These are phyloP conservation scores for Pluvialis apricaria DNA, from an alignment of 2,113 vertebrate species.

Conservation along the genomic window DNA sequence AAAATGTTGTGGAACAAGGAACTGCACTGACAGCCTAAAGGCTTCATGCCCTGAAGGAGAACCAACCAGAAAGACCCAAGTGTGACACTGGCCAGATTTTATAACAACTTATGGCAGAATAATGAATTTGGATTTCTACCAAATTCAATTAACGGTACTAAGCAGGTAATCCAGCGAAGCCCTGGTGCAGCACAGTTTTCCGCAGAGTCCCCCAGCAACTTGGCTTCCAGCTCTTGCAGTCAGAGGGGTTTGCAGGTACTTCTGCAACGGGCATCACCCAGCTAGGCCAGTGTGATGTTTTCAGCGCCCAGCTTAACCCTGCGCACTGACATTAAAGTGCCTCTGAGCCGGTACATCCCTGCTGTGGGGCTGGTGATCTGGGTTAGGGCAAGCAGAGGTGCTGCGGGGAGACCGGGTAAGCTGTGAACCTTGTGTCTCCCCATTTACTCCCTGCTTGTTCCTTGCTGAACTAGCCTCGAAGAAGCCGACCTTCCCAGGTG, in stretches of 20 bases:
- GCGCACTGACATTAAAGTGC: rapidly evolving
- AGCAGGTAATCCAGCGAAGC: background rate
- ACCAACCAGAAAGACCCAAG: background rate
- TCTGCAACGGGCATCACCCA: rapidly evolving
- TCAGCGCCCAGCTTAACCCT: background rate
- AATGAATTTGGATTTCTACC: background rate
- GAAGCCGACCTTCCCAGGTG: background rate
- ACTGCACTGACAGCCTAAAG: background rate
- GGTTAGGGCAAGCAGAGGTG: rapidly evolving
- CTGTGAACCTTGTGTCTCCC: background rate
- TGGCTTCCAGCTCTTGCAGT: background rate
- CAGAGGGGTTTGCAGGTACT: background rate
- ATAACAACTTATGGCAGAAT: background rate
- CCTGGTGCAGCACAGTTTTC: background rate
- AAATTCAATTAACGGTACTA: background rate
- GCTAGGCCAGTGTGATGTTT: background rate
- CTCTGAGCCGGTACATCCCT: background rate
- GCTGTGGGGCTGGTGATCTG: rapidly evolving
- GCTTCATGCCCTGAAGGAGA: background rate
- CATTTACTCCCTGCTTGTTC: background rate
- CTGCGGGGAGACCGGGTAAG: background rate
- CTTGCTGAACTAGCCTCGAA: background rate
- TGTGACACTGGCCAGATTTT: background rate
- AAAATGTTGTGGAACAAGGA: background rate
- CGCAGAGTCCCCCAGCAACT: background rate